phyloP scores from a whole-genome alignment of 2,797 vertebrate species.

The Poeciliopsis infans region DNA sequence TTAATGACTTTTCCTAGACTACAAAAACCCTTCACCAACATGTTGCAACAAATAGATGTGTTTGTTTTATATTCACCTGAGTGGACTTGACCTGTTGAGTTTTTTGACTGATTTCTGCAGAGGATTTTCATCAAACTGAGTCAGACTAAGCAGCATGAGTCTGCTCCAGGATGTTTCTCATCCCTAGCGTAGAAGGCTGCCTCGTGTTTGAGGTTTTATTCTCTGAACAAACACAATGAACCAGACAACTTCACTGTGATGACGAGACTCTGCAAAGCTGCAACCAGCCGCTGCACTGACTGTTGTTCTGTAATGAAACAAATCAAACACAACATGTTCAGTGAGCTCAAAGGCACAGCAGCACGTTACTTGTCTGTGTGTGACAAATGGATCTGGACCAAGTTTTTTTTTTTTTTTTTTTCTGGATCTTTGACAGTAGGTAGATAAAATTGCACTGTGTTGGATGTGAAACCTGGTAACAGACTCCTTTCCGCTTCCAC shows the following conservation, averaged over 20 bases:
- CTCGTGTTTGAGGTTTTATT: neutral
- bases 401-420: neutral
- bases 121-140: neutral
- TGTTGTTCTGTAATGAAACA: conserved; percentile 4
- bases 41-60: neutral
- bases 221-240: neutral
- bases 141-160: neutral
- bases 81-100: neutral
- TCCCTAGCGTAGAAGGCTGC: neutral
- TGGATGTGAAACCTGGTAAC: neutral
- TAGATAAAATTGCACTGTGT: neutral
- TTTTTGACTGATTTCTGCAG: neutral
- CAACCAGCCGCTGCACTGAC: neutral
- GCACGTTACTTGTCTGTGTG: neutral
- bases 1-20: neutral
- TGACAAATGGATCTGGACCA: neutral
- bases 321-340: conserved; percentile 13
- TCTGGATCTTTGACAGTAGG: neutral
- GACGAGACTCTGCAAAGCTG: neutral
- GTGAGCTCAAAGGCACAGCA: neutral
- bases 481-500: neutral
- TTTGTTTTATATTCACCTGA: neutral
- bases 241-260: neutral
- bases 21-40: neutral
- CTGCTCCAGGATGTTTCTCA: neutral